Base-by-base conservation (phyloP, 2,797 vertebrate genomes). In the Florisuga fusca region DNA sequence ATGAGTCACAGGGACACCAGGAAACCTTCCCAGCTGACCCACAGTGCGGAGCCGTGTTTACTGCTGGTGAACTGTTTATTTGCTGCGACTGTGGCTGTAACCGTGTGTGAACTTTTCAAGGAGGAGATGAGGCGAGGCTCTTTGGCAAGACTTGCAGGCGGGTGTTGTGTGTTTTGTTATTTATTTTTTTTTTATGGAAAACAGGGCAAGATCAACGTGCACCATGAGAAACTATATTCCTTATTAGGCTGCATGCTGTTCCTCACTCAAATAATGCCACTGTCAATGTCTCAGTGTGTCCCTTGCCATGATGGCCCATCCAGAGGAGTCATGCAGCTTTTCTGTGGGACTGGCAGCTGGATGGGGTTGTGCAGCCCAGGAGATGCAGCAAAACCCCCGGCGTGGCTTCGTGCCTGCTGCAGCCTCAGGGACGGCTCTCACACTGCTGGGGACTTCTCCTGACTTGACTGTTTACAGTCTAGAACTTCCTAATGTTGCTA, bases 1-100 rank as follows among this genome's bases (percentile, higher is more conserved):
- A 31, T 71, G 94, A 96, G 87, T 96, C 97, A 96, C 68, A 54
- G 92, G 96, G 91, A 97, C 95, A 89, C 77, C 91, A 74, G 92
- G 90, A 94, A 91, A 93, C 71, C 61, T 59, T 34, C 9, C 2
- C 31, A 75, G 88, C 97, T 93, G 96, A 64, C 95, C 90, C 50
- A 26, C 90, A 93, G 88, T 0, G 15, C 93, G 48, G 91, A 96
- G 83, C 87, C 95, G 63, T 51, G n/a, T 78, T 93, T 16, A 48
- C 58, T 84, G 55, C 85, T 27, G 1, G 58, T 69, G 78, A 75
- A 62, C 7, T 27, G 38, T 57, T 72, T 67, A 61, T 58, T 69
- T 85, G 87, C 87, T 85, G 66, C 1, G 9, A 7, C 22, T 34
- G 73, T 0, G 20, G 31, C 61, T 50, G 74, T 21, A 61, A 31